These are phyloP conservation scores for Neodiprion virginianus DNA, from an alignment of 1,140 invertebrate species.

Conservation along the genomic window DNA sequence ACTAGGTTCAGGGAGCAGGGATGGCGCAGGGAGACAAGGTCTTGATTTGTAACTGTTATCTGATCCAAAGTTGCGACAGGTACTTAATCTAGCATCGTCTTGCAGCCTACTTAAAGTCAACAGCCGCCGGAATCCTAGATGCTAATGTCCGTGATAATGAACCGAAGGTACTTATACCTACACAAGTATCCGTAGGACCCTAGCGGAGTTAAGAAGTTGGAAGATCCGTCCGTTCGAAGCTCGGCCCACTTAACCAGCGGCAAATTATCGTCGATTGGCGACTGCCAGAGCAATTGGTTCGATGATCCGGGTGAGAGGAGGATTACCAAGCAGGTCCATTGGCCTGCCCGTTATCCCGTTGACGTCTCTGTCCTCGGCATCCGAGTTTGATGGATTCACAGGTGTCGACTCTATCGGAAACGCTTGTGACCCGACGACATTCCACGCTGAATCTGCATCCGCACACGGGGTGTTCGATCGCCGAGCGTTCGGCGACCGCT, in stretches of 20 bases:
- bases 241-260: not conserved
- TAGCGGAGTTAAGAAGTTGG: not conserved
- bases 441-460: too few species aligned
- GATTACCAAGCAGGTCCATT: not conserved
- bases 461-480: too few species aligned
- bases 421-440: not conserved
- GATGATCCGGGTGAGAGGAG: not conserved
- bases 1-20: too few species aligned
- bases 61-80: not conserved
- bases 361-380: not conserved
- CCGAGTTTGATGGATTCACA: not conserved
- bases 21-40: not conserved
- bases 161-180: not conserved
- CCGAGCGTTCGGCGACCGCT: too few species aligned
- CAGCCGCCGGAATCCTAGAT: not conserved
- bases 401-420: not conserved
- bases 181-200: not conserved
- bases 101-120: not conserved
- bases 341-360: not conserved
- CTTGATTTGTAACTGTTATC: constrained; percentile 1
- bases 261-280: not conserved
- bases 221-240: not conserved
- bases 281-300: not conserved
- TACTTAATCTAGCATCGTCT: not conserved
- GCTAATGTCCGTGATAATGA: constrained; percentile 1